Conservation (phyloP, 2,888 invertebrate genomes). For the Cosmia trapezina region DNA sequence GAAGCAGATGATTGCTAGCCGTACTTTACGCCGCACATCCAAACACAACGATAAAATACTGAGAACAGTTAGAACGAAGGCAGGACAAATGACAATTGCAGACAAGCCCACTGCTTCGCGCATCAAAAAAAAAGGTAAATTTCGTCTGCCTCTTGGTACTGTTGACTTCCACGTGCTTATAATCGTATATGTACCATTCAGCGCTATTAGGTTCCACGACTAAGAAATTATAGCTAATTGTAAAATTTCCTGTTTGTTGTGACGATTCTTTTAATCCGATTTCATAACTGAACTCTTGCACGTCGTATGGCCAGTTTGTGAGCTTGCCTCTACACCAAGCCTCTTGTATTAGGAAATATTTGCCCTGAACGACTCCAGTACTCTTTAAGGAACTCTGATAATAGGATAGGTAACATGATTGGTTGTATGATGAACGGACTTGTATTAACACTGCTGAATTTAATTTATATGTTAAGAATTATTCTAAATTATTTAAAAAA, state of each 20-base stretch:
- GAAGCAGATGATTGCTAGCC: slow-evolving; percentile 68
- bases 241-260: not conserved
- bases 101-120: slow-evolving; percentile 70
- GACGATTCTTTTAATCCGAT: slow-evolving; percentile 32
- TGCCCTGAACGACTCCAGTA: slow-evolving; percentile 62
- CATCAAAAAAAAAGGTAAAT: slow-evolving; percentile 69
- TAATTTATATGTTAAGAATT: too few species aligned
- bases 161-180: slow-evolving; percentile 44
- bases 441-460: too few species aligned
- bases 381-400: slow-evolving; percentile 52
- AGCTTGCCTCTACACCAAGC: slow-evolving; percentile 65
- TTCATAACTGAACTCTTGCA: slow-evolving; percentile 67
- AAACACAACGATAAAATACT: slow-evolving; percentile 50
- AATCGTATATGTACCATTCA: slow-evolving; percentile 73
- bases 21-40: slow-evolving; percentile 48
- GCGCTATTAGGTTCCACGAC: slow-evolving; percentile 13
- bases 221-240: not conserved
- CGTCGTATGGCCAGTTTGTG: slow-evolving; percentile 73
- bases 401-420: rapidly evolving
- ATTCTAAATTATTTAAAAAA: too few species aligned
- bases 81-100: slow-evolving; percentile 70
- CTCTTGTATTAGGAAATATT: slow-evolving; percentile 22
- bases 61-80: slow-evolving; percentile 66
- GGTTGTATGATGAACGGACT: too few species aligned
- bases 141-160: slow-evolving; percentile 21